Conservation (phyloP, 1,140 invertebrate genomes). For the Listronotus oregonensis region DNA sequence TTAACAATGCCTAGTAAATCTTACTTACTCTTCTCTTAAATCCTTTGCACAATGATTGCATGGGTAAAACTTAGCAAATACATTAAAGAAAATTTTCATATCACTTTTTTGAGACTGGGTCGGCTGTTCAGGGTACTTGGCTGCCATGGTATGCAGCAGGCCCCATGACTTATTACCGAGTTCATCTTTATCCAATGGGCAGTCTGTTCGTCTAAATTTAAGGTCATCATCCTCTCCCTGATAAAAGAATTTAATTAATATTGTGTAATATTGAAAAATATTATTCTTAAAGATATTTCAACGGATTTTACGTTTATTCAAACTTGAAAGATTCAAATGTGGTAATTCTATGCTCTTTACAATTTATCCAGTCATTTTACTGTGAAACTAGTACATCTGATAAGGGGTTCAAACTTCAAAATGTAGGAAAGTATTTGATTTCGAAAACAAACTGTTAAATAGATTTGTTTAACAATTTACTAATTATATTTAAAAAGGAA, state of each 20-base stretch:
- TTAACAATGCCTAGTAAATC: neutral
- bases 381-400: no score
- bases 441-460: no score
- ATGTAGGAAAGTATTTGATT: no score
- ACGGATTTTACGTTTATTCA: no score
- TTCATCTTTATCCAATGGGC: slow-evolving; percentile 78
- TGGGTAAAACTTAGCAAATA: slow-evolving; percentile 93
- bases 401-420: no score
- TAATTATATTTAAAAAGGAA: no score
- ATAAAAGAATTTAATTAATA: neutral
- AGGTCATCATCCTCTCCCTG: slow-evolving; percentile 29
- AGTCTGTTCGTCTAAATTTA: slow-evolving; percentile 60
- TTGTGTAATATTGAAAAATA: neutral
- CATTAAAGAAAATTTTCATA: slow-evolving; percentile 82
- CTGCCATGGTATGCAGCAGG: slow-evolving; percentile 95
- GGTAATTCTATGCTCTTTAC: no score
- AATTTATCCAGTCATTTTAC: no score
- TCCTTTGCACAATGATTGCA: slow-evolving; percentile 93
- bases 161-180: slow-evolving; percentile 83
- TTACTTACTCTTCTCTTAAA: slow-evolving; percentile 77
- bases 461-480: no score
- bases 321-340: no score
- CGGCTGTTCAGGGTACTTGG: slow-evolving; percentile 91
- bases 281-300: no score
- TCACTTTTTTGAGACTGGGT: slow-evolving; percentile 72